phyloP scores from a whole-genome alignment of 1,140 invertebrate genomes.

The Monochamus saltuarius region DNA sequence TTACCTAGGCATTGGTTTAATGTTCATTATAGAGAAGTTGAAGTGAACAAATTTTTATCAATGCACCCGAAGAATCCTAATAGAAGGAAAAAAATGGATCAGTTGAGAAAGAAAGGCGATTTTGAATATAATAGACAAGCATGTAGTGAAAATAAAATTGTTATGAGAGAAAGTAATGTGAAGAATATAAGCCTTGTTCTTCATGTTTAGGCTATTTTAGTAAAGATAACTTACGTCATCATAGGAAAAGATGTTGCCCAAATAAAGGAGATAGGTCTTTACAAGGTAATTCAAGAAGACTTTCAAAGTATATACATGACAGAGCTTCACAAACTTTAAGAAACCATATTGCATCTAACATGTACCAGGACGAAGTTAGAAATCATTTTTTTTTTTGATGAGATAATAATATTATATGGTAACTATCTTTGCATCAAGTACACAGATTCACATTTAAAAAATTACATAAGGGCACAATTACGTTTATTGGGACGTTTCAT shows the following conservation, averaged over 20 bases:
- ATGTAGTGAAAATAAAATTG: not conserved
- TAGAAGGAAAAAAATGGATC: not conserved
- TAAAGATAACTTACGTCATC: conserved; percentile 7
- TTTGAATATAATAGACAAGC: conserved; percentile 4
- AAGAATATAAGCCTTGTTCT: not conserved
- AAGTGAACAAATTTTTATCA: not conserved
- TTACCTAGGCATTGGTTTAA: conserved; percentile 2
- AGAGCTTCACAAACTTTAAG: conserved; percentile 1
- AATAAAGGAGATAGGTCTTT: conserved; percentile 2
- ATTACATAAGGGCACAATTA: conserved; percentile 3
- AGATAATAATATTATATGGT: conserved; percentile 4
- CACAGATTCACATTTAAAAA: conserved; percentile 7
- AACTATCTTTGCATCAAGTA: conserved; percentile 5
- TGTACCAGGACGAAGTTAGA: conserved; percentile 1
- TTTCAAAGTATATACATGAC: not conserved
- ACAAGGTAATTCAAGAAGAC: conserved; percentile 1
- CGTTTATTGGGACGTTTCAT: conserved; percentile 3
- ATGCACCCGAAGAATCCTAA: not conserved
- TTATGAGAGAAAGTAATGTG: not conserved
- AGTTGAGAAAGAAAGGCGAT: conserved; percentile 4
- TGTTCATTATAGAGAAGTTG: conserved; percentile 3
- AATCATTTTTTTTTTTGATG: conserved; percentile 10
- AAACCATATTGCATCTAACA: conserved; percentile 4
- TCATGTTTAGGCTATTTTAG: conserved; percentile 8
- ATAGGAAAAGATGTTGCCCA: conserved; percentile 1